Base-by-base conservation (phyloP, 2,113 vertebrate genomes). In the Stercorarius parasiticus region DNA sequence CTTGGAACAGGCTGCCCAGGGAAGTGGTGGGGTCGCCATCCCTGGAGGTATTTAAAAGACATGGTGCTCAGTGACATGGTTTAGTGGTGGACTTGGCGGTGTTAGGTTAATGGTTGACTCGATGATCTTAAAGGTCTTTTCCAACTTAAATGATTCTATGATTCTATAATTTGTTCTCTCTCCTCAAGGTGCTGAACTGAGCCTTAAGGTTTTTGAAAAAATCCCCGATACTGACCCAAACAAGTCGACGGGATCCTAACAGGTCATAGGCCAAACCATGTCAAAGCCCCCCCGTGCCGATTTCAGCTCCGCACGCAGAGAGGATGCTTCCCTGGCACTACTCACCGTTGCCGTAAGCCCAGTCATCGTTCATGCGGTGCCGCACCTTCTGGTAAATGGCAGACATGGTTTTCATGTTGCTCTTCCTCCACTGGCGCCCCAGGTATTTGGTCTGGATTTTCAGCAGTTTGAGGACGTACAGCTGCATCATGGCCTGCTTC, bases 401-500 rank as follows among this genome's bases (percentile, higher is more conserved):
- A 2, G 99, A 99, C 98, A 99, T 99, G 81, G 99, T 99, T 65
- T 99, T 99, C 98, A 99, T 99, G 97, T 99, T 99, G 97, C 98
- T 99, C 92, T 99, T 98, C 36, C 98, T 98, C 98, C 98, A 98
- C 76, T 98, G 98, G 18, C 98, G 98, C 4, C 99, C 99, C 67
- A 99, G 97, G 94, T 99, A 99, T 92, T 99, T 98, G 93, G 98
- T 98, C 98, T 99, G 87, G 78, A 99, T 98, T 95, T 99, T 99
- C 36, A 99, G 96, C 73, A 99, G 98, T 76, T 99, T 99, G 78
- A 99, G 98, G 9, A 99, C 98, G 4, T 99, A 99, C 26, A 99
- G 98, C 93, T 99, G 99, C 98, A 99, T 98, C 99, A 99, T 99
- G 96, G 99, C 99, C 97, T 99, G 99, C 93, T 99, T 99, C 89